Base-by-base conservation (phyloP, 2,113 vertebrate species). In the Blennius ocellaris region DNA sequence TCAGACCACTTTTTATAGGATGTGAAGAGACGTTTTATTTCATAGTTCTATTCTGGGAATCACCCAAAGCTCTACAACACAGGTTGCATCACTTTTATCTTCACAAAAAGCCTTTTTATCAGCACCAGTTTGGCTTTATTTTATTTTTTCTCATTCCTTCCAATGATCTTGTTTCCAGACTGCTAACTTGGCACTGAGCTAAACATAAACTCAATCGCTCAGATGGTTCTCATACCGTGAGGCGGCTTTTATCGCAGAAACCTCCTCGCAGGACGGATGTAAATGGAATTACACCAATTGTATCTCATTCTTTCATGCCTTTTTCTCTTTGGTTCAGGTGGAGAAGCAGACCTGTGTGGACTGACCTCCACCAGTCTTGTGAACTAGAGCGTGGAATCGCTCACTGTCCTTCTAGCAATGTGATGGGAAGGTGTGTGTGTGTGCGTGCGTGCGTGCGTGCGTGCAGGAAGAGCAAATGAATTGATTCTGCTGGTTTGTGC, bases 311-410 rank as follows among this genome's bases (percentile, higher is more conserved):
- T 30, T 17, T 51, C 37, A 41, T 51, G 53, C 45, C 48, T 53
- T 37, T 14, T 73, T 50, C 74, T 21, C 69, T 80, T 44, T 17
- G 58, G 73, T 52, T 39, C 43, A 82, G 60, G 61, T 73, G 57
- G 68, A 80, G 55, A 15, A 47, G 69, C 51, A 73, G 62, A 52
- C 30, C 49, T 49, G 43, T 16, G 58, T 77, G 44, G 49, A n/a
- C 75, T 78, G 60, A 78, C 67, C 67, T 88, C 59, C 72, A 52
- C 87, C 57, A n/a, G 61, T 72, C 74, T 7, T 5, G 75, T 84
- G 87, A 90, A 88, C 21, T 88, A 80, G 89, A 86, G 90, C 87
- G 12, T 87, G 75, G 83, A 81, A 89, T 83, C 36, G 53, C 72
- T 84, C 72, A 41, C 69, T 69, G 65, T 71, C 72, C 74, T 60